Base-by-base conservation (phyloP, 2,888 invertebrate species). In the Dolichopus griseipennis region DNA sequence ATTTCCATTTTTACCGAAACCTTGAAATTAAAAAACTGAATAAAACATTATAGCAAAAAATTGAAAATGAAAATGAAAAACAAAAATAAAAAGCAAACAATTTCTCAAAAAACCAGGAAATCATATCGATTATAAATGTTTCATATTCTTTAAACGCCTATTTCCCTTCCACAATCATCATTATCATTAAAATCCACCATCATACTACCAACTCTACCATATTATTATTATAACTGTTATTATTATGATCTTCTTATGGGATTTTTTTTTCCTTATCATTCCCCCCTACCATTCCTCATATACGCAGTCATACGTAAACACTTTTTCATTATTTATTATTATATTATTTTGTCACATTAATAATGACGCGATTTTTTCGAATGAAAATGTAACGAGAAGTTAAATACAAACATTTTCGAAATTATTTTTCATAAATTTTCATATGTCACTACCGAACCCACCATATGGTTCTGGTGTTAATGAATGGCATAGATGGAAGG, bases 351-450 rank as follows among this genome's bases (percentile, higher is more conserved):
- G 52, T 52, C 52, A 52, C 52, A 52, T 52, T 52, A 52, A 52
- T 52, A 52, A 52, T 52, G 52, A n/a, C n/a, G 52, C n/a, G 52
- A 52, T 52, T 18, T 52, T 52, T 27, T 5, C 37, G 52, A 52
- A 52, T 6, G 18, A 41, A 41, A 41, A 41, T 7, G 52, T 2
- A 10, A 37, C 4, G 8, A 37, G n/a, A 8, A 37, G 8, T 10
- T 7, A 37, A 37, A 37, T 37, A 37, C 4, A 37, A 37, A 37
- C 37, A 27, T 27, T 27, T 27, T 27, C 5, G 27, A 27, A 41
- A 41, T 52, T 18, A 52, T 52, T 52, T 52, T 52, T 52, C 52
- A 52, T 52, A 52, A 52, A 52, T 52, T 52, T 52, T 52, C 37
- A 52, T 27, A 27, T 52, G 52, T 9, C 27, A 27, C 27, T 27